A percentile compares a stretch with the other conserved stretches of the same genome.
Evolutionary conservation across 2,113 vertebrate species (phyloP).

Genomic region (Varanus salvator): DNA sequence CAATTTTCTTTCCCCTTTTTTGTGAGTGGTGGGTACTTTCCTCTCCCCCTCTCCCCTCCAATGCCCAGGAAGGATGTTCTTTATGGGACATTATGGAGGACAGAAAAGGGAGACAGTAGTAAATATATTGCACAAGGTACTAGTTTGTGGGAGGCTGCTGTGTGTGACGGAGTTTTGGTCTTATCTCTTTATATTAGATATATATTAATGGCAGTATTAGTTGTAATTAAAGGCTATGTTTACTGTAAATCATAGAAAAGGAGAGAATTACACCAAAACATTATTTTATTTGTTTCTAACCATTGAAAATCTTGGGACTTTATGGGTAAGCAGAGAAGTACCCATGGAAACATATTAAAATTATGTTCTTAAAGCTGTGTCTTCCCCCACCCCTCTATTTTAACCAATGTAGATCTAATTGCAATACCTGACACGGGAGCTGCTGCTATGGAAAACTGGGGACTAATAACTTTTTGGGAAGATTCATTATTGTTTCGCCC

Average conservation of each 20-base stretch:
- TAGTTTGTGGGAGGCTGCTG: not conserved
- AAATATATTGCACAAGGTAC: too few relatives aligned
- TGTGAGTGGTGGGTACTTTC: too few relatives aligned
- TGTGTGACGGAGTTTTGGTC: not conserved
- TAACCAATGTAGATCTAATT: conserved; percentile 77
- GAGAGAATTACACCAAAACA: not conserved
- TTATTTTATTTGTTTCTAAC: not conserved
- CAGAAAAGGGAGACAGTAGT: too few relatives aligned
- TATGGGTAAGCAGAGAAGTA: not conserved
- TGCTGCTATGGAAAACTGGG: conserved; percentile 85
- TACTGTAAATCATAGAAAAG: not conserved
- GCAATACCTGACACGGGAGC: conserved; percentile 75
- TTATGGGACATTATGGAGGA: too few relatives aligned
- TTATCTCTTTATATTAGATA: not conserved
- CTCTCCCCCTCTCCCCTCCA: too few relatives aligned
- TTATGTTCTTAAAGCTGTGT: conserved; percentile 26
- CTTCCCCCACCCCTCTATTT: conserved; percentile 43
- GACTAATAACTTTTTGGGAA: conserved; percentile 79
- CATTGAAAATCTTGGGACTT: not conserved
- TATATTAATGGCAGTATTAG: not conserved
- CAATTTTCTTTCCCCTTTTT: too few relatives aligned
- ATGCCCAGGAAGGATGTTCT: too few relatives aligned
- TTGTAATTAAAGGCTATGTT: not conserved
- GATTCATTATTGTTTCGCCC: conserved; percentile 65
- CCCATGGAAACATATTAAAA: conserved; percentile 1